These are phyloP conservation scores for Natrix natrix DNA, from an alignment of 2,797 vertebrate genomes.

Conservation along the genomic window DNA sequence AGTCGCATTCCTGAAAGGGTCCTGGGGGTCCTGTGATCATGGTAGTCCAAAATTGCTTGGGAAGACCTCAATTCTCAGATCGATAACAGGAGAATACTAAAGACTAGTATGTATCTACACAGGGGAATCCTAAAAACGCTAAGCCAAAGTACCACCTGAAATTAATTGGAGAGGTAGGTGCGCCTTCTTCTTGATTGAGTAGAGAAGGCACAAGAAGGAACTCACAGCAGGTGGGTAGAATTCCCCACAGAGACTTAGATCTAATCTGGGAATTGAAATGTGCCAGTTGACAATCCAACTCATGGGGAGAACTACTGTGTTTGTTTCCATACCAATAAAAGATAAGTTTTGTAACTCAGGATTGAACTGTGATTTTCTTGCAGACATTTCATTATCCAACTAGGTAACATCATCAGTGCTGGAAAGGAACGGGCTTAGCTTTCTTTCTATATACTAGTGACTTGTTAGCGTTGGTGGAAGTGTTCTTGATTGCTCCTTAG, in stretches of 20 bases:
- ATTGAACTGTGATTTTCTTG: not conserved
- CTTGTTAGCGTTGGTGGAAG: not conserved
- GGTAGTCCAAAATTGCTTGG: not conserved
- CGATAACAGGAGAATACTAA: not conserved
- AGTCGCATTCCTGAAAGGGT: not conserved
- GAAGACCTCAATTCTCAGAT: not conserved
- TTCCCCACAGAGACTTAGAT: accelerated
- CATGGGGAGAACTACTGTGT: not conserved
- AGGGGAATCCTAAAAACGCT: not conserved
- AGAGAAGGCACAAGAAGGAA: not conserved
- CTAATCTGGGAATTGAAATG: not conserved
- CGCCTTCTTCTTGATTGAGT: not conserved
- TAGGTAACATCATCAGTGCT: not conserved
- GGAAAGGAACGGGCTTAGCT: not conserved
- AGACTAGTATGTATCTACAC: not conserved
- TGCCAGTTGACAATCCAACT: not conserved
- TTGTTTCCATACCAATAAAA: not conserved
- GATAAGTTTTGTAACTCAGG: not conserved
- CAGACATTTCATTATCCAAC: not conserved
- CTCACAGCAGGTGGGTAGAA: not conserved
- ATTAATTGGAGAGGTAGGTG: not conserved
- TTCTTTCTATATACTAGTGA: not conserved
- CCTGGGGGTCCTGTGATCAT: not conserved
- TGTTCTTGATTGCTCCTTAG: not conserved
- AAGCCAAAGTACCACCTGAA: not conserved